Evolutionary conservation across 1,140 invertebrate genomes (phyloP).

Genomic region (Archegozetes longisetosus): DNA sequence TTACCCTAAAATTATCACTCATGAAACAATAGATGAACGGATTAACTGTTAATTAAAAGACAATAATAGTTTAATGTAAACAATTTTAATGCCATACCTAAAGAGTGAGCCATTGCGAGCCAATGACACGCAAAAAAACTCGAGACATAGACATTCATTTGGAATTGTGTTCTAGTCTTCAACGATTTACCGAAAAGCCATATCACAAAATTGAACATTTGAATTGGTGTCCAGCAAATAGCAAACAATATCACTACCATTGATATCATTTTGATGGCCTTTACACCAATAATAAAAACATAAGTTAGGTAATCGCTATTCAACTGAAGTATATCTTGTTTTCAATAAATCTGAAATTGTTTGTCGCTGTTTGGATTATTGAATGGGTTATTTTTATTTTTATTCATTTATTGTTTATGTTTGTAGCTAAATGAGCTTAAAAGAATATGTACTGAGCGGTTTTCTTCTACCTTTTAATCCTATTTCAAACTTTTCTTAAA

Average conservation of each 20-base stretch:
- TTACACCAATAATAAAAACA: too few relatives aligned
- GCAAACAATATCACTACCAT: conserved; percentile 37
- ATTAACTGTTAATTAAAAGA: conserved; percentile 38
- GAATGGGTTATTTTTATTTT: too few relatives aligned
- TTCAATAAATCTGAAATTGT: too few relatives aligned
- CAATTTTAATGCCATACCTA: background rate
- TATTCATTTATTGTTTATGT: too few relatives aligned
- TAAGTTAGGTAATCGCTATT: too few relatives aligned
- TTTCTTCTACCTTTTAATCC: too few relatives aligned
- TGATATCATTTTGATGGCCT: conserved; percentile 41
- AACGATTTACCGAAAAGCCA: conserved; percentile 22
- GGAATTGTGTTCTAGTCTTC: conserved; percentile 22
- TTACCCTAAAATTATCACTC: conserved; percentile 63
- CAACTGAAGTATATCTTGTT: too few relatives aligned
- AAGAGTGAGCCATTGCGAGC: background rate
- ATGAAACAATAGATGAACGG: conserved; percentile 75
- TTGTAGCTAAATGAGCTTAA: too few relatives aligned
- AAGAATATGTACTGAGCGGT: too few relatives aligned
- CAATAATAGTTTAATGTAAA: background rate
- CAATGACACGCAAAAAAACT: conserved; percentile 33
- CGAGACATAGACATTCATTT: conserved; percentile 24
- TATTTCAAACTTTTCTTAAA: too few relatives aligned
- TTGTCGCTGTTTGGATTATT: too few relatives aligned
- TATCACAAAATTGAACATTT: conserved; percentile 28
- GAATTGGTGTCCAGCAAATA: conserved; percentile 38